Conservation (phyloP, 2,888 invertebrate genomes). For the Strigamia transsilvanica region DNA sequence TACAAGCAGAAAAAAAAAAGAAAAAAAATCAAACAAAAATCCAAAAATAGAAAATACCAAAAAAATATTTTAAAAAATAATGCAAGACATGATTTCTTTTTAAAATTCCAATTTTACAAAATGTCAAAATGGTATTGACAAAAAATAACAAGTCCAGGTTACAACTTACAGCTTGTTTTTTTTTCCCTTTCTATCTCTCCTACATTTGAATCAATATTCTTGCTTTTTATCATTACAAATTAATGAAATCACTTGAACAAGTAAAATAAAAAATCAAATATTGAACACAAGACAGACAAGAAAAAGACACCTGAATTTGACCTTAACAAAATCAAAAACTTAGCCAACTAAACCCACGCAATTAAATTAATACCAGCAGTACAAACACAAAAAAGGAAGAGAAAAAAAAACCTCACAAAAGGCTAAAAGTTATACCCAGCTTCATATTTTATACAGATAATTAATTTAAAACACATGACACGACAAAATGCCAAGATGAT, state of each 20-base stretch:
- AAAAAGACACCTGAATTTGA: not conserved
- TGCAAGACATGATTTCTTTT: not conserved
- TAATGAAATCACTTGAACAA: constrained; percentile 5
- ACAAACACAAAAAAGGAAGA: not conserved
- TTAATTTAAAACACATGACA: not conserved
- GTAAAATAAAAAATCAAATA: not conserved
- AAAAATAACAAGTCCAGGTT: not conserved
- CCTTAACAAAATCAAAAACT: not conserved
- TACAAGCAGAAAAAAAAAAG: too few relatives aligned
- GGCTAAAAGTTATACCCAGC: not conserved
- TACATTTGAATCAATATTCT: not conserved
- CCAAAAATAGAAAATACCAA: not conserved
- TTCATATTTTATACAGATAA: not conserved
- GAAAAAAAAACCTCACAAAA: not conserved
- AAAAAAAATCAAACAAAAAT: not conserved
- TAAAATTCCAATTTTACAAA: not conserved
- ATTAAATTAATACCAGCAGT: not conserved
- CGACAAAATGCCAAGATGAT: not conserved
- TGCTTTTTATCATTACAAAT: not conserved
- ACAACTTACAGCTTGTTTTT: not conserved
- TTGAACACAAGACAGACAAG: not conserved
- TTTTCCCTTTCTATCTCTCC: not conserved
- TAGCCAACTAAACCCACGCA: not conserved
- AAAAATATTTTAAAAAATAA: not conserved
- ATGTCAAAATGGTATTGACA: not conserved